These are phyloP conservation scores for Dendropsophus ebraccatus DNA, from an alignment of 2,113 vertebrate species.

Conservation along the genomic window DNA sequence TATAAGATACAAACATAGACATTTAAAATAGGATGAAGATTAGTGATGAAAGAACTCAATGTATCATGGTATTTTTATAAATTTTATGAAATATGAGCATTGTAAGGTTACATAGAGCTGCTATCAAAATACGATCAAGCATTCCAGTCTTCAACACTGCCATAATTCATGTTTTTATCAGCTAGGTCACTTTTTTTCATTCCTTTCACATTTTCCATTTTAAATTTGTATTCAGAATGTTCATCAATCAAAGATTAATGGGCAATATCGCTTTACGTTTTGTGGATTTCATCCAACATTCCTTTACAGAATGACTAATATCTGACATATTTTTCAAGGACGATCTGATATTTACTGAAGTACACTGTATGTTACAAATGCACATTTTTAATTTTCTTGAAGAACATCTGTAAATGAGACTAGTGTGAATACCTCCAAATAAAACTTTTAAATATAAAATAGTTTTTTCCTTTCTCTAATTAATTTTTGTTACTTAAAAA, in stretches of 20 bases:
- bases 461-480: too few species aligned
- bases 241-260: conserved; percentile 46
- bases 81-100: conserved; percentile 32
- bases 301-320: conserved; percentile 33
- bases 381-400: conserved; percentile 18
- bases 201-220: conserved; percentile 2
- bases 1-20: background rate
- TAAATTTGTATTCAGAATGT: conserved; percentile 28
- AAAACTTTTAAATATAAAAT: background rate
- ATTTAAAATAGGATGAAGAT: background rate
- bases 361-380: background rate
- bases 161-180: conserved; percentile 20
- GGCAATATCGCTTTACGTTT: conserved; percentile 37
- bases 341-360: conserved; percentile 12
- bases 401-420: background rate
- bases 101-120: background rate
- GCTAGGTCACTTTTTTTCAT: conserved; percentile 1
- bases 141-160: background rate
- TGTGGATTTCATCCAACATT: conserved; percentile 43
- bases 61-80: background rate
- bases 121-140: conserved; percentile 21
- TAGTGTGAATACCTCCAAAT: too few species aligned
- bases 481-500: too few species aligned
- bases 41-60: background rate
- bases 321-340: conserved; percentile 32